Base-by-base conservation (phyloP, 2,888 invertebrate species). In the Leptura quadrifasciata region DNA sequence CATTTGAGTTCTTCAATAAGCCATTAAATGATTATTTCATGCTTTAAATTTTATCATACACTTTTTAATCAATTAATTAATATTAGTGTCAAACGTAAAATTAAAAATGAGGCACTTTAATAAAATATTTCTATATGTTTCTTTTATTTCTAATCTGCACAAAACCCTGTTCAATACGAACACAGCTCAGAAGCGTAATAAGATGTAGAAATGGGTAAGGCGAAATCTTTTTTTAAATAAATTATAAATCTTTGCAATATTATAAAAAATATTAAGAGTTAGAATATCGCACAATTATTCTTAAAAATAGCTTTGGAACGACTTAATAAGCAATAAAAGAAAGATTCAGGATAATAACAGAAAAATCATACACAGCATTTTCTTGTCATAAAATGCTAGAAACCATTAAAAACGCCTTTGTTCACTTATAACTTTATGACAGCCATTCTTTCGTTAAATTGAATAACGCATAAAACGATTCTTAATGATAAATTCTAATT, bases 161-260 rank as follows among this genome's bases (percentile, higher is more conserved):
- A 81, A 80, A 81, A 80, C 81, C 81, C 81, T 80, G 81, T 81
- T 80, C 79, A 71, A 81, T 76, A 80, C 79, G 80, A 80, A 80
- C 81, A 81, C 79, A 81, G 81, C 81, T 78, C 81, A 78, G 74
- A 81, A 80, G 80, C 80, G 79, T 80, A 80, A 75, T 79, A 69
- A 74, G 77, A 76, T 76, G 74, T 75, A 79, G 39, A 60, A 69
- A 18, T 69, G 70, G 31, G 60, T n/a, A 52, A 54, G 61, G 35
- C 31, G 17, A 63, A 17, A 35, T 57, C 18, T 20, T 20, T 57
- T 54, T 54, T 54, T 20, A 6, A 57, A 10, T 57, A 10, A 57
- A 20, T 8, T 20, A 57, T 1, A 57, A 8, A 9, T 20, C 20
- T 57, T 57, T 10, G 3, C n/a, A n/a, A n/a, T n/a, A n/a, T n/a